Evolutionary conservation across 2,888 invertebrate genomes (phyloP), one percentile per base, ranked within the genome.

Genomic region (Troilus luridus): DNA sequence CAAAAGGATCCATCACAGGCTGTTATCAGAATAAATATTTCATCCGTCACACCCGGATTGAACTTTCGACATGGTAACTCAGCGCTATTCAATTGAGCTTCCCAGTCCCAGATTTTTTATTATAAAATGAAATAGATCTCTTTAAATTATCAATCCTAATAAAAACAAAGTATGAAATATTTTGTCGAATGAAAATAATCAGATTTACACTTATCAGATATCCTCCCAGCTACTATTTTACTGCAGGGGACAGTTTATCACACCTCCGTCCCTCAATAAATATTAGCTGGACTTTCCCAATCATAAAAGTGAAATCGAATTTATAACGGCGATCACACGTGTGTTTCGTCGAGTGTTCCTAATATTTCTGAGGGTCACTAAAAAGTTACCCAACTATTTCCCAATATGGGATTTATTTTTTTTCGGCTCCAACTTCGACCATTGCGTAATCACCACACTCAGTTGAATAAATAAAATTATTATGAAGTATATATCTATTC

Each of bases 251-350:
- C 60, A 0, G 41, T 17, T 56, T 90, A 90, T 77, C 59, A 90
- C 24, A 59, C 17, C 54, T 10, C 24, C 19, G 56, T 12, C 59
- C 77, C 54, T 56, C 56, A 58, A 56, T 56, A 90, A 90, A 90
- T 90, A 90, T 90, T 59, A 72, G 77, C 24, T 11, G 41, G 85
- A 85, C 85, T 85, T 85, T 85, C 85, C 85, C 85, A 58, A 56
- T 58, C 56, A 85, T 85, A 85, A 85, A 77, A 85, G 85, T 85
- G 56, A 85, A 58, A 58, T 21, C 85, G 11, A 56, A 85, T 85
- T 85, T 85, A 85, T 58, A n/a, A 85, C 56, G 56, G 56, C 14
- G 56, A 41, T 85, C 85, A 56, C 85, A 85, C 56, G 21, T 85
- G 85, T 85, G 85, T 85, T 56, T 85, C 85, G 11, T 14, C 14